Base-by-base conservation (phyloP, 2,113 vertebrate genomes). In the Stigmatopora nigra region DNA sequence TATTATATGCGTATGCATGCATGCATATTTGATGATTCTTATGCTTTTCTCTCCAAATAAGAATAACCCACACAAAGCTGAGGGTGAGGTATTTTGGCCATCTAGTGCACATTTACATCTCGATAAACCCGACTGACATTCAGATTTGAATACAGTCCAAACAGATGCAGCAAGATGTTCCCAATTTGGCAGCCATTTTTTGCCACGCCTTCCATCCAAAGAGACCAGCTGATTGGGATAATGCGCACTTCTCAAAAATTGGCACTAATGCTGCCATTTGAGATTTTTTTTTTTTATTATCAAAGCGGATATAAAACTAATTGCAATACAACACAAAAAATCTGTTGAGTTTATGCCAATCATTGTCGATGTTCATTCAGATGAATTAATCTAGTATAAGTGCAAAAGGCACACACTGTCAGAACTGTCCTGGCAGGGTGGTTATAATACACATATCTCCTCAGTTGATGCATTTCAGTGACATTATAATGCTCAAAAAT, bases 371-470 rank as follows among this genome's bases (percentile, higher is more conserved):
- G 73, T 79, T 82, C 84, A 83, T 88, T 88, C 77, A 75, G 72
- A 86, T 81, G 70, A 72, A 82, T 84, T 81, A 67, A 80, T 78
- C 71, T 77, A 80, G 79, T 66, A 78, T 64, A 80, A 83, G 89
- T 89, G 88, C 89, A 88, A 89, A 91, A 91, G 89, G 90, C 89
- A 90, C 88, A 14, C 67, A 59, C 78, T 69, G 81, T 85, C 82
- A 56, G 22, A 56, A 31, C 74, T 71, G 65, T 77, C 80, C 74
- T 58, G 63, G 73, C 76, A 81, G 78, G 68, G 75, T 73, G 14
- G 67, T 15, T 45, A 69, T 13, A 79, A 60, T 73, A 79, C 67
- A 84, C 83, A 65, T 69, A 81, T 71, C 69, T 73, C 71, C 41
- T 72, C 68, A 58, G 72, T 75, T 70, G 78, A 80, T 79, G 70